Conservation (phyloP, 2,113 vertebrate genomes). For the Spheniscus mendiculus region DNA sequence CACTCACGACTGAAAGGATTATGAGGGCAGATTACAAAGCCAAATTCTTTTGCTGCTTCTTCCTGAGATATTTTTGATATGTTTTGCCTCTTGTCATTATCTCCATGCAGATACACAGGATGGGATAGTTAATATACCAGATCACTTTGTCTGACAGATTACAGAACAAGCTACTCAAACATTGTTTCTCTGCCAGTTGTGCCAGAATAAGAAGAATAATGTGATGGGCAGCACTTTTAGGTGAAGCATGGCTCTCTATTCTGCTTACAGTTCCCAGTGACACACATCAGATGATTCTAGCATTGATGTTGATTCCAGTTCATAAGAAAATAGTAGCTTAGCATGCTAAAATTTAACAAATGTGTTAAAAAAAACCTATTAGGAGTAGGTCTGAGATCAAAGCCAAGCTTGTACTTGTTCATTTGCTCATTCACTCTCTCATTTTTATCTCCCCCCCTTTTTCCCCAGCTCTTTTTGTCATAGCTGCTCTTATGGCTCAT, state of each 20-base stretch:
- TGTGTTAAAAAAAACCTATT: not conserved
- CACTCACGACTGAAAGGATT: not conserved
- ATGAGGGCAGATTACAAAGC: not conserved
- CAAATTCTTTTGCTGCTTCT: not conserved
- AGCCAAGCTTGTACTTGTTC: not conserved
- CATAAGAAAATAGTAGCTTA: not conserved
- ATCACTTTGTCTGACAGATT: not conserved
- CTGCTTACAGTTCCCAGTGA: not conserved
- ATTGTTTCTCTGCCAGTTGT: not conserved
- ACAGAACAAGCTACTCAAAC: not conserved
- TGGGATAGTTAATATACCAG: not conserved
- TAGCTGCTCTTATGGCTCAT: not conserved
- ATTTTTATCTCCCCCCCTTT: not conserved
- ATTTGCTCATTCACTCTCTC: not conserved
- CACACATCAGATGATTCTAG: not conserved
- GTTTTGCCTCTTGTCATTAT: not conserved
- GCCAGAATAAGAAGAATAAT: not conserved
- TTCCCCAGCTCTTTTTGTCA: not conserved
- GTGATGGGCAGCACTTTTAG: not conserved
- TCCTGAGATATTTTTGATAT: not conserved
- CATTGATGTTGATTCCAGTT: not conserved
- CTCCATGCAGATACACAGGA: not conserved
- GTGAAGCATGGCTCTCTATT: not conserved
- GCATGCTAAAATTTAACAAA: not conserved
- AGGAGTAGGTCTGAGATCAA: not conserved